Conservation (phyloP, 2,888 invertebrate genomes). For the Sarcophaga carnaria region DNA sequence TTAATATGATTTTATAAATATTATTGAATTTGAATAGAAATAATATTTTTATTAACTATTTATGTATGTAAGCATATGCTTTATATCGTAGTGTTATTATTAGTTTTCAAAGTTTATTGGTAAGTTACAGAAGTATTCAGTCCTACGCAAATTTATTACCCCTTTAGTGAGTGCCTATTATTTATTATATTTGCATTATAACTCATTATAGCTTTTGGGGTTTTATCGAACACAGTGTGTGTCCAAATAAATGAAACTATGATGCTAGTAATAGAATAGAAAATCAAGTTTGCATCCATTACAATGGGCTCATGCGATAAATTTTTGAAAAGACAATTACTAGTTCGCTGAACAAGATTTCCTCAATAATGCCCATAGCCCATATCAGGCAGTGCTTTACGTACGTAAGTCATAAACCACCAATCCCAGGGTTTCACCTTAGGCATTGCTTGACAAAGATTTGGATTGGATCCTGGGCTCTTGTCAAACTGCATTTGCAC, state of each 20-base stretch:
- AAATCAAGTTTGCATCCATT: too few relatives aligned
- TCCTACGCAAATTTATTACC: constrained; percentile 41
- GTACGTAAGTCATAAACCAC: too few relatives aligned
- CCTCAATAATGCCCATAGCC: too few relatives aligned
- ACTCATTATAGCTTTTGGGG: constrained; percentile 12
- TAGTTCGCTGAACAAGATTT: too few relatives aligned
- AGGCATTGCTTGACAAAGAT: too few relatives aligned
- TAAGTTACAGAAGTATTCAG: constrained; percentile 12
- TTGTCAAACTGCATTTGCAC: too few relatives aligned
- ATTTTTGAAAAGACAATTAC: too few relatives aligned
- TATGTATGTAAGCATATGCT: neutral
- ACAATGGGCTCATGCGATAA: too few relatives aligned
- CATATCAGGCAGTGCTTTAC: too few relatives aligned
- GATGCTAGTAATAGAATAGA: too few relatives aligned
- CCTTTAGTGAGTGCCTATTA: constrained; percentile 5
- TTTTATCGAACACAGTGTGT: constrained; percentile 25
- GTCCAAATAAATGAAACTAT: neutral
- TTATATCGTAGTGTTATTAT: neutral
- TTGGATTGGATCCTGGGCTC: too few relatives aligned
- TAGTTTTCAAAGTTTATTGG: constrained; percentile 20
- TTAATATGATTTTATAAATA: neutral
- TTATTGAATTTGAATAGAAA: constrained; percentile 22
- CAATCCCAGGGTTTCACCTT: too few relatives aligned
- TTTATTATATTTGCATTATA: constrained; percentile 46
- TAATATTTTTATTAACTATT: constrained; percentile 9